Conservation (phyloP, 2,888 invertebrate species). For the Crossocerus cetratus region DNA sequence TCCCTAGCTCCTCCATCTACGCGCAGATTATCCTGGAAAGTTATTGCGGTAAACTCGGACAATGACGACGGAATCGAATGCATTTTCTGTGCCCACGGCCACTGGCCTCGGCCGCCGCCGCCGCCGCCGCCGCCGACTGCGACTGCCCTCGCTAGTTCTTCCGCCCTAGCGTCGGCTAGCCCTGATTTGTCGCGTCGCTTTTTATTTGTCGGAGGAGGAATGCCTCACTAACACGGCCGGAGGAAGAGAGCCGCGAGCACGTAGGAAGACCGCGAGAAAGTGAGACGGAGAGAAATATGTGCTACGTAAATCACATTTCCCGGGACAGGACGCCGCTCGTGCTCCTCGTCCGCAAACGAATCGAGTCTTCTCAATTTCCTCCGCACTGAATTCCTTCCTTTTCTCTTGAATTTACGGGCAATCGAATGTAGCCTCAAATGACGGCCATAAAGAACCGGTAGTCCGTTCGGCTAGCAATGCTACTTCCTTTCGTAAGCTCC, state of each 20-base stretch:
- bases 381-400: background rate
- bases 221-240: background rate
- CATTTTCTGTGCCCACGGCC: constrained; percentile 43
- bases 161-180: background rate
- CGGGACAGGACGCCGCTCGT: background rate
- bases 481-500: background rate
- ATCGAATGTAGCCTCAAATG: background rate
- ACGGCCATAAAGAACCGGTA: background rate
- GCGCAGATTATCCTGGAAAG: constrained; percentile 71
- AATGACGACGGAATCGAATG: constrained; percentile 71
- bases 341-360: background rate
- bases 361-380: background rate
- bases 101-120: constrained; percentile 39
- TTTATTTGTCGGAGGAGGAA: background rate
- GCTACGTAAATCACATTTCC: constrained; percentile 10
- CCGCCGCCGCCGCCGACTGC: background rate
- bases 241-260: background rate
- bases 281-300: background rate
- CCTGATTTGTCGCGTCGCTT: constrained; percentile 31
- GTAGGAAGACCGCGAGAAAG: background rate
- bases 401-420: constrained; percentile 18
- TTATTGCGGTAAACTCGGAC: constrained; percentile 73
- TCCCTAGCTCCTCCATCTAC: constrained; percentile 61
- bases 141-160: no score
- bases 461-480: background rate